These are phyloP conservation scores for Sebastes matsubarae DNA, from an alignment of 2,797 vertebrate genomes.

Conservation along the genomic window DNA sequence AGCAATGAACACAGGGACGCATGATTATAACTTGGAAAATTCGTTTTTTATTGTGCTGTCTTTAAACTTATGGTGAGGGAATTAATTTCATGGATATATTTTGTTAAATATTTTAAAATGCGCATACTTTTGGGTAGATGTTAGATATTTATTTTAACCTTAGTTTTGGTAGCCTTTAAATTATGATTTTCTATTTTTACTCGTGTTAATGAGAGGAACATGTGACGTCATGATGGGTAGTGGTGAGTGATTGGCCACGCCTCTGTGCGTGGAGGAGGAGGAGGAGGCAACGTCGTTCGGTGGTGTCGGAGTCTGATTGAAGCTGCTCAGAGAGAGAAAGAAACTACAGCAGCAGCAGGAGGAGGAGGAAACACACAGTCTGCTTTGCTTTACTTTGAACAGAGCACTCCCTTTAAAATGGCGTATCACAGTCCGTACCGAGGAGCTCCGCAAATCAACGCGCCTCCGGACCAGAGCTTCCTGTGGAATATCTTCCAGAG, in stretches of 20 bases:
- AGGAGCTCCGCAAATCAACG: slow-evolving; percentile 74
- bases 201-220: no score
- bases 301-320: slow-evolving; percentile 52
- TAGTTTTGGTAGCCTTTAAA: no score
- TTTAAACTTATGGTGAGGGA: neutral
- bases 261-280: slow-evolving; percentile 58
- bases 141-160: no score
- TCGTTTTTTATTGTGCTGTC: neutral
- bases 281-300: slow-evolving; percentile 13
- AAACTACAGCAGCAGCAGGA: slow-evolving; percentile 29
- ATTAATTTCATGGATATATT: neutral
- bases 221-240: slow-evolving; percentile 14
- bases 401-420: slow-evolving; percentile 70
- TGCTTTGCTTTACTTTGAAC: slow-evolving; percentile 3
- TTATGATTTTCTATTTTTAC: no score
- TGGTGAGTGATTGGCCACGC: slow-evolving; percentile 75
- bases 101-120: neutral
- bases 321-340: slow-evolving; percentile 16
- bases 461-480: slow-evolving; percentile 82
- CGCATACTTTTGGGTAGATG: neutral
- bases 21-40: neutral
- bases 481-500: slow-evolving; percentile 89
- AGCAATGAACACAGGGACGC: neutral
- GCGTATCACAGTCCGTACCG: slow-evolving; percentile 86
- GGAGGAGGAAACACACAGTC: slow-evolving; percentile 6